Evolutionary conservation across 92 coral and sea anemone species (phyloP).

Genomic region (Nematostella vectensis): DNA sequence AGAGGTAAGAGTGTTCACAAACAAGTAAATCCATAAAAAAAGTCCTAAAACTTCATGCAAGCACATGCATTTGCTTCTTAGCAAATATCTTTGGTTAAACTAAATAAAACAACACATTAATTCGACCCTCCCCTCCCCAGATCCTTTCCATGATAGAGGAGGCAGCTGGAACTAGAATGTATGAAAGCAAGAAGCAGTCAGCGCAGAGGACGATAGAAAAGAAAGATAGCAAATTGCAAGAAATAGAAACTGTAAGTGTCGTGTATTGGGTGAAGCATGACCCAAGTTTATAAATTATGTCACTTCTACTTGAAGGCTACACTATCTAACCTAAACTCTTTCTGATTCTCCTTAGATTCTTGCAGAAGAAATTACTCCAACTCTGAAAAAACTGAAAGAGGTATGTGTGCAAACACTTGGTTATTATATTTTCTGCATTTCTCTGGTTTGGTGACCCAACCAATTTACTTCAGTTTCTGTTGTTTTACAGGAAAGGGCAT

Average conservation of each 20-base stretch:
- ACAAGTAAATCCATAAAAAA: too few relatives aligned
- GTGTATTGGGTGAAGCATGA: too few relatives aligned
- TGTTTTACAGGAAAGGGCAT: slow-evolving; percentile 70
- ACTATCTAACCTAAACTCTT: too few relatives aligned
- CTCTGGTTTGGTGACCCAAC: neutral
- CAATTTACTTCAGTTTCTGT: too few relatives aligned
- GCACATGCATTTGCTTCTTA: too few relatives aligned
- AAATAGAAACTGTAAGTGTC: slow-evolving; percentile 88
- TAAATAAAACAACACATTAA: too few relatives aligned
- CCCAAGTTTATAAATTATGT: neutral
- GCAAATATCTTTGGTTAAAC: too few relatives aligned
- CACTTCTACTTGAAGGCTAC: neutral
- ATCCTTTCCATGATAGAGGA: slow-evolving; percentile 98
- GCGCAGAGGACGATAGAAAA: slow-evolving; percentile 96
- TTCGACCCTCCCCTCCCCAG: too few relatives aligned
- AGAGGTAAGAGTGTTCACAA: slow-evolving; percentile 78
- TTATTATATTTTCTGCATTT: neutral
- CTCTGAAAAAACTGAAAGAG: slow-evolving; percentile 86
- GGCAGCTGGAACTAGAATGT: slow-evolving; percentile 99
- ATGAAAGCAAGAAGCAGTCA: slow-evolving; percentile 91
- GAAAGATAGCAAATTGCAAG: slow-evolving; percentile 87
- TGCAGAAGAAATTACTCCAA: slow-evolving; percentile 93
- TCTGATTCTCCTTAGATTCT: too few relatives aligned
- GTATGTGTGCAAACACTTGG: slow-evolving; percentile 13
- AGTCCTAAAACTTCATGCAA: too few relatives aligned